Percentiles rank a stretch among this genome's conserved stretches.
phyloP scores from a whole-genome alignment of 2,113 vertebrate species.

The Osmerus eperlanus region DNA sequence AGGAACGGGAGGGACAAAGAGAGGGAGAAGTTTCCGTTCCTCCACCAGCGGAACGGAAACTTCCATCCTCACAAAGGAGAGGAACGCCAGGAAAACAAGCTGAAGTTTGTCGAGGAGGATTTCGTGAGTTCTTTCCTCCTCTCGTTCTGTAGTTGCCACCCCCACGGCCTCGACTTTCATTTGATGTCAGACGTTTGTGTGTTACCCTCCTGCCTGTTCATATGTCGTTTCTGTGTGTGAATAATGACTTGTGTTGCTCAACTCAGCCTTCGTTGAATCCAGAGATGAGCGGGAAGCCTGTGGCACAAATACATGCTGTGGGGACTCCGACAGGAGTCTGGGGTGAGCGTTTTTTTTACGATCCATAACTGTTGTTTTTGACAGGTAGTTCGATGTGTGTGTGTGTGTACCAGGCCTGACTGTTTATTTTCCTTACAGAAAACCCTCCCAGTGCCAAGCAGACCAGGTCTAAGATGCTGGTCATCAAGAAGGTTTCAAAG shows the following conservation, averaged over 20 bases:
- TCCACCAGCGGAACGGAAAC: constrained; percentile 85
- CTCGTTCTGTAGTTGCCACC: not conserved
- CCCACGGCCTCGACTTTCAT: no score
- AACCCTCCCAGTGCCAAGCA: constrained; percentile 91
- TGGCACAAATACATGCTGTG: constrained; percentile 77
- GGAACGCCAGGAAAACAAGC: constrained; percentile 81
- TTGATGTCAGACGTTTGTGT: no score
- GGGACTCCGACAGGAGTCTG: constrained; percentile 87
- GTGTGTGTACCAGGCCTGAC: not conserved
- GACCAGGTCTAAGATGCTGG: constrained; percentile 85
- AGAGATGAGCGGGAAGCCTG: constrained; percentile 80
- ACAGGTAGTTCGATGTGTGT: no score
- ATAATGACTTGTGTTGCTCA: constrained; percentile 15
- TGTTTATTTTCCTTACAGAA: constrained; percentile 65
- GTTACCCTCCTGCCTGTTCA: not conserved
- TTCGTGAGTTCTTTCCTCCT: constrained; percentile 76
- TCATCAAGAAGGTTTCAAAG: constrained; percentile 93
- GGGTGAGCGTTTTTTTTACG: constrained; percentile 52
- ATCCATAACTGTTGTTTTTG: no score
- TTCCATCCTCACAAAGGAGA: constrained; percentile 84
- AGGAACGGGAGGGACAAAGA: constrained; percentile 55
- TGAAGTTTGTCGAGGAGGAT: constrained; percentile 88
- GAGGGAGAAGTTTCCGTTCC: constrained; percentile 47
- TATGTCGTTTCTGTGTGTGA: not conserved
- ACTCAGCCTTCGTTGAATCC: constrained; percentile 86